Percentiles rank a stretch among this genome's conserved stretches.
These are phyloP conservation scores for Montipora foliosa DNA, from an alignment of 64 coral and sea anemone genomes.

Conservation along the genomic window DNA sequence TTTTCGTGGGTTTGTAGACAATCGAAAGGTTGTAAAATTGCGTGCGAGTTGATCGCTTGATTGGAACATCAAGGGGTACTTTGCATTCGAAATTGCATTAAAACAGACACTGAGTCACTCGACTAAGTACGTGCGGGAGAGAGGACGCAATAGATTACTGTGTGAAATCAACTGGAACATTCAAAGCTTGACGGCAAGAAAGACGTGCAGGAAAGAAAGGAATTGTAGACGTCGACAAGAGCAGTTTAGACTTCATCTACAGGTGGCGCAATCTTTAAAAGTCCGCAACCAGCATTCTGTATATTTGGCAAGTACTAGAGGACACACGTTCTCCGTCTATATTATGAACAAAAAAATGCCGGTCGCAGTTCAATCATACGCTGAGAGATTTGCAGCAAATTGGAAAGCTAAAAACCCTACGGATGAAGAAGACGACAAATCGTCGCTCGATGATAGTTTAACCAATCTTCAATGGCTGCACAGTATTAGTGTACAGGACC, in stretches of 20 bases:
- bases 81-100: conserved; percentile 69
- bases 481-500: conserved; percentile 91
- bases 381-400: conserved; percentile 97
- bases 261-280: neutral
- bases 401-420: conserved; percentile 92
- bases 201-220: neutral
- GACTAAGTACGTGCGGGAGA: neutral
- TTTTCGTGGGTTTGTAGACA: neutral
- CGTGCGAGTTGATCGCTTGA: neutral
- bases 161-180: conserved; percentile 34
- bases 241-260: conserved; percentile 3
- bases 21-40: neutral
- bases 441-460: conserved; percentile 91
- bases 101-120: neutral
- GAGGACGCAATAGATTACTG: neutral
- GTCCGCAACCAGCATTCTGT: conserved; percentile 40
- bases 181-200: neutral
- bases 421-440: conserved; percentile 78
- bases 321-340: neutral
- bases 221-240: neutral
- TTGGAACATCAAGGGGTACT: neutral
- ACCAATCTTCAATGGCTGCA: conserved; percentile 99
- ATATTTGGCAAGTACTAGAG: neutral
- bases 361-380: conserved; percentile 85
- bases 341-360: conserved; percentile 94